A percentile compares a stretch with the other conserved stretches of the same genome.
Evolutionary conservation across 2,113 vertebrate genomes (phyloP).

Genomic region (Empidonax alnorum): DNA sequence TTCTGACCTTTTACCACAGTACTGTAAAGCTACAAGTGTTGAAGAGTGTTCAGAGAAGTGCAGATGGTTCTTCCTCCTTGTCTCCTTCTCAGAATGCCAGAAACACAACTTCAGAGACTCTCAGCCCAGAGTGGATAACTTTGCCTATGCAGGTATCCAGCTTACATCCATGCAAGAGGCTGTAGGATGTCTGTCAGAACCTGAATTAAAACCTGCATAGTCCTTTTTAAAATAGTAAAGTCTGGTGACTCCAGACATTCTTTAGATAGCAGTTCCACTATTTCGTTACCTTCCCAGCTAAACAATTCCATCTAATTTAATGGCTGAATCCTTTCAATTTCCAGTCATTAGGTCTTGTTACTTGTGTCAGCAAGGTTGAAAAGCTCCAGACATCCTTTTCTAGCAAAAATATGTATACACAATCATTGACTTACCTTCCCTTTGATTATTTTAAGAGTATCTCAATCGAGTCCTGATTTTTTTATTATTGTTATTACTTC

Average conservation of each 20-base stretch:
- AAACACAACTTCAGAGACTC: neutral
- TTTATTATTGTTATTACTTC: neutral
- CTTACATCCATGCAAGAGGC: neutral
- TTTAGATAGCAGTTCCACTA: neutral
- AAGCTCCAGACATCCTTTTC: neutral
- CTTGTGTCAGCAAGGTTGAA: neutral
- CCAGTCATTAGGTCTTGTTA: neutral
- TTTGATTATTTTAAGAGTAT: neutral
- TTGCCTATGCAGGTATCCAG: neutral
- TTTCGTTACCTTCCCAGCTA: neutral
- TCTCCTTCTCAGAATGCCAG: neutral
- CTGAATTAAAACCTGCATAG: neutral
- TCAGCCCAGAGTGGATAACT: neutral
- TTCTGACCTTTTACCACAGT: neutral
- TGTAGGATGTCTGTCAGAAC: neutral
- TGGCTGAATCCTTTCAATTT: neutral
- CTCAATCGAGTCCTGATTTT: neutral
- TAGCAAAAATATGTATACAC: neutral
- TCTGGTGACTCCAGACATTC: neutral
- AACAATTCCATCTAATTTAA: neutral
- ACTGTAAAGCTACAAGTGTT: neutral
- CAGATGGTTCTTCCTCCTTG: neutral
- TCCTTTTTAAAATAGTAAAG: neutral
- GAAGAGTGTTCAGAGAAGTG: neutral
- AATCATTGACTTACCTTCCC: neutral